Evolutionary conservation across 2,113 vertebrate genomes (phyloP).

Genomic region (Corythornis cristatus): DNA sequence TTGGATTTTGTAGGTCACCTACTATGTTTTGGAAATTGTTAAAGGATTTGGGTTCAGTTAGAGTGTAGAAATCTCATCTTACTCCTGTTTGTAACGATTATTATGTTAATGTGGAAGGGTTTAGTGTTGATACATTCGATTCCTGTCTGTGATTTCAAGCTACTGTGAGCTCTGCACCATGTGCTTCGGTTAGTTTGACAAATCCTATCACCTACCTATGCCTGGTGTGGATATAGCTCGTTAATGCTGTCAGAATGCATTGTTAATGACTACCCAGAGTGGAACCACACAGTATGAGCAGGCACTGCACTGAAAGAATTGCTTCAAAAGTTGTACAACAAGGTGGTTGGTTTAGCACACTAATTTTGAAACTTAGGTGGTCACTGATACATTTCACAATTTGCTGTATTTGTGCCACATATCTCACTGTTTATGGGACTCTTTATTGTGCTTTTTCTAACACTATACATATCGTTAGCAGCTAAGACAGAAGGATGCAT

Average conservation of each 20-base stretch:
- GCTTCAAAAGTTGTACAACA: neutral
- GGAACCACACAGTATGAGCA: neutral
- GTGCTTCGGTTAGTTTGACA: conserved; percentile 1
- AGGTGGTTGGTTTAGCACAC: neutral
- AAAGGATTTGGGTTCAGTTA: neutral
- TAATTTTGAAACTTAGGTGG: neutral
- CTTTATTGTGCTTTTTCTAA: neutral
- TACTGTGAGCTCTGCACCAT: neutral
- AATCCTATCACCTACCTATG: neutral
- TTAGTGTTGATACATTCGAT: neutral
- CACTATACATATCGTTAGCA: neutral
- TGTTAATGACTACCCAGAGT: neutral
- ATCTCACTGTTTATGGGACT: neutral
- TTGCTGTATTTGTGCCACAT: neutral
- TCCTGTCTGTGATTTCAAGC: neutral
- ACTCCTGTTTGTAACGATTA: neutral
- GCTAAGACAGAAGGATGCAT: neutral
- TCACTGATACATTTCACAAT: neutral
- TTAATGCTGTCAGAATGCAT: neutral
- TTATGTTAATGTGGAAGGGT: neutral
- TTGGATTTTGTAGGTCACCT: neutral
- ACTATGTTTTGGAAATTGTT: neutral
- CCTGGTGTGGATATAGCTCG: neutral
- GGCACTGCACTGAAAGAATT: neutral
- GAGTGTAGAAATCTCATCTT: neutral